A percentile compares a stretch with the other conserved stretches of the same genome.
Evolutionary conservation across 2,888 invertebrate species (phyloP).

Genomic region (Hylaea fasciaria): DNA sequence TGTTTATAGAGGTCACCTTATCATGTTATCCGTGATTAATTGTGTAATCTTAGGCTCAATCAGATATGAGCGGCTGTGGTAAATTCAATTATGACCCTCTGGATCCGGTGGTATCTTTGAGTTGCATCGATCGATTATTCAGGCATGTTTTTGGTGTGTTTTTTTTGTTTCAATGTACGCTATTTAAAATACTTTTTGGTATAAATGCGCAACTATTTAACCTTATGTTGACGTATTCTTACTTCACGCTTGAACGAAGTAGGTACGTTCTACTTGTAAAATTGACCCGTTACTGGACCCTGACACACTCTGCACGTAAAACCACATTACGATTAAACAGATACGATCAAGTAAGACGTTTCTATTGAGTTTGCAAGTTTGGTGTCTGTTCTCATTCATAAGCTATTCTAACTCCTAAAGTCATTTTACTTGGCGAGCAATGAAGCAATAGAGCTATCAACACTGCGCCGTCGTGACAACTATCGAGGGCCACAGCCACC

Average conservation of each 20-base stretch:
- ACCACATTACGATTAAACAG: too few relatives aligned
- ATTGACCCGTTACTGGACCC: too few relatives aligned
- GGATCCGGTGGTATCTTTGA: conserved; percentile 11
- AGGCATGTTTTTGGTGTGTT: neutral
- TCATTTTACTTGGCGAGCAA: conserved; percentile 29
- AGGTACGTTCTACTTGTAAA: too few relatives aligned
- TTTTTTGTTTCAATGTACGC: too few relatives aligned
- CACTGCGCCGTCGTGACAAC: conserved; percentile 46
- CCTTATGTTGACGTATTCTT: too few relatives aligned
- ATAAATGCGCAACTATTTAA: too few relatives aligned
- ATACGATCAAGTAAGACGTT: too few relatives aligned
- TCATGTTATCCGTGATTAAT: conserved; percentile 65
- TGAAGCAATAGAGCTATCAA: conserved; percentile 60
- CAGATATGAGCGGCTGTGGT: conserved; percentile 40
- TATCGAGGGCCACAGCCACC: conserved; percentile 63
- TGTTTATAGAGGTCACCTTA: conserved; percentile 71
- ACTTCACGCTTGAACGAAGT: too few relatives aligned
- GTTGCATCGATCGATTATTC: conserved; percentile 4
- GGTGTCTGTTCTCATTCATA: neutral
- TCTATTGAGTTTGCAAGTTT: too few relatives aligned
- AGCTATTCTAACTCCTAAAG: conserved; percentile 11
- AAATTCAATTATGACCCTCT: conserved; percentile 42
- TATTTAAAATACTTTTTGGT: too few relatives aligned
- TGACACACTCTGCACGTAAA: too few relatives aligned
- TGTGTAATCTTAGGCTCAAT: conserved; percentile 52